phyloP scores from a whole-genome alignment of 2,113 vertebrate species.

The Agelaius phoeniceus region DNA sequence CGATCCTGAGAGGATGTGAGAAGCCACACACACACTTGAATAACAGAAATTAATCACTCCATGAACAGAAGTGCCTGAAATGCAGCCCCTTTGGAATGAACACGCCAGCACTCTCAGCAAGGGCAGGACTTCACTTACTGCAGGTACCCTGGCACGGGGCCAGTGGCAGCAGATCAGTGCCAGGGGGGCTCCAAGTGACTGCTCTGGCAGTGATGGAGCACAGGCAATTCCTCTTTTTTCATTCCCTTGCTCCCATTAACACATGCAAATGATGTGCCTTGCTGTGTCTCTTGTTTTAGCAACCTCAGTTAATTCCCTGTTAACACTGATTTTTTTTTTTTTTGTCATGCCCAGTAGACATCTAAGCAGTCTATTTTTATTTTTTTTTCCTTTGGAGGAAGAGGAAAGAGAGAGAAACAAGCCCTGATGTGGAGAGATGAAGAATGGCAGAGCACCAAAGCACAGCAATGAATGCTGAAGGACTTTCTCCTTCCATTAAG shows the following conservation, averaged over 20 bases:
- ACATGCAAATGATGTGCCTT: constrained; percentile 18
- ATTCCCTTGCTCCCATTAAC: constrained; percentile 17
- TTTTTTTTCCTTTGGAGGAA: background rate
- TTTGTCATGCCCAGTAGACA: background rate
- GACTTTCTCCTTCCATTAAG: background rate
- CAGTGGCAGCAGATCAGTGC: background rate
- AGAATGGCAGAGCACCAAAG: background rate
- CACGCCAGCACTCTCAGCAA: background rate
- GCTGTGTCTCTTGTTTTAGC: background rate
- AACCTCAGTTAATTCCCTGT: background rate
- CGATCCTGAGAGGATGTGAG: background rate
- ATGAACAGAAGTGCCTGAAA: background rate
- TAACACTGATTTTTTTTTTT: background rate
- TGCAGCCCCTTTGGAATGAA: background rate
- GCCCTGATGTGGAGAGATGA: background rate
- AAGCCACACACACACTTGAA: background rate
- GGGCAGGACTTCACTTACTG: constrained; percentile 27
- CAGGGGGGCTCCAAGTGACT: background rate
- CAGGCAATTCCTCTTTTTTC: background rate
- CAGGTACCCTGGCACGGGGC: background rate
- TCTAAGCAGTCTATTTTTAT: background rate
- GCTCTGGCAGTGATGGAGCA: constrained; percentile 24
- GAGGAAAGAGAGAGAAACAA: background rate
- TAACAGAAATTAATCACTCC: background rate
- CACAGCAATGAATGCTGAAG: background rate